phyloP scores from a whole-genome alignment of 2,888 invertebrate species.

The Athripsodes cinereus region DNA sequence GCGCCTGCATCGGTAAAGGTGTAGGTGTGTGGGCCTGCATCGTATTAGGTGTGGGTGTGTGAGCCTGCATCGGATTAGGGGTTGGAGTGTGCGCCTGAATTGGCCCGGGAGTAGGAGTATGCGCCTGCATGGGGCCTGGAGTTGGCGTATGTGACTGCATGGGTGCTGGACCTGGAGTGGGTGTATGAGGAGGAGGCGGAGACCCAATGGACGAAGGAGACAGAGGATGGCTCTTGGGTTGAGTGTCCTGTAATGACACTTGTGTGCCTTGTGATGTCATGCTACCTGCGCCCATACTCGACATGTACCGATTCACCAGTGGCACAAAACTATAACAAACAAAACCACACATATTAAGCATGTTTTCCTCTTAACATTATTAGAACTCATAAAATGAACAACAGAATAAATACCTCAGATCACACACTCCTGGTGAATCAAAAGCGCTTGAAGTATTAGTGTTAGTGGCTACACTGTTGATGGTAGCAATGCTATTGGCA shows the following conservation, averaged over 20 bases:
- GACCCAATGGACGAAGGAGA: constrained; percentile 50
- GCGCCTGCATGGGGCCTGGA: constrained; percentile 30
- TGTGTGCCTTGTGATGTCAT: constrained; percentile 52
- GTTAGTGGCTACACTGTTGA: constrained; percentile 46
- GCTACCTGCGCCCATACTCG: constrained; percentile 20
- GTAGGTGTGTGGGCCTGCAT: constrained; percentile 23
- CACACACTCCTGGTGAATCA: constrained; percentile 49
- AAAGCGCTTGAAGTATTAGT: constrained; percentile 39
- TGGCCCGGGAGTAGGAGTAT: constrained; percentile 39
- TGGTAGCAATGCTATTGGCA: constrained; percentile 48
- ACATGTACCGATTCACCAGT: constrained; percentile 45
- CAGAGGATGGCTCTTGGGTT: constrained; percentile 38
- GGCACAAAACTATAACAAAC: constrained; percentile 43
- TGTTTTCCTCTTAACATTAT: not conserved
- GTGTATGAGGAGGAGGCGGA: constrained; percentile 49
- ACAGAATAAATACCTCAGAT: constrained; percentile 39
- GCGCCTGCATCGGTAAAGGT: constrained; percentile 29
- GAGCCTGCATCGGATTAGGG: constrained; percentile 20
- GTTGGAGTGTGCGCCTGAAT: constrained; percentile 40
- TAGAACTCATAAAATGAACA: not conserved
- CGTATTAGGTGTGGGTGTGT: constrained; percentile 10
- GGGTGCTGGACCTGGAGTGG: constrained; percentile 39
- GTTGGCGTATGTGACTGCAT: constrained; percentile 7
- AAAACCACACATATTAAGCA: not conserved
- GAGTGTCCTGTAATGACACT: constrained; percentile 47